These are phyloP conservation scores for Archaeoteleia sp. DNA, from an alignment of 2,888 invertebrate genomes.

Conservation along the genomic window DNA sequence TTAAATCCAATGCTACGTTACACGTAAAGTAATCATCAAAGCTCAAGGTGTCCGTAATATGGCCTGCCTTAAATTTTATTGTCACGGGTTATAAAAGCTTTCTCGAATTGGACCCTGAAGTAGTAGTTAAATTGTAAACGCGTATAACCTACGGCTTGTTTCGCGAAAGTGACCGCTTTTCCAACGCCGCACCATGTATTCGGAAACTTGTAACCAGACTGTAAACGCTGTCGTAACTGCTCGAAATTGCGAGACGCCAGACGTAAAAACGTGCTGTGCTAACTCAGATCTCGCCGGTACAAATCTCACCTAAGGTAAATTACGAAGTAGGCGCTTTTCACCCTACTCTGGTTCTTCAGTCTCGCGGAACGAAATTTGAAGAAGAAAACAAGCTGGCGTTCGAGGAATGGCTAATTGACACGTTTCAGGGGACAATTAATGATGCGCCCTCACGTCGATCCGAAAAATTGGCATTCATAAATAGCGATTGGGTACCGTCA, in stretches of 20 bases:
- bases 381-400: constrained; percentile 28
- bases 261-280: constrained; percentile 30
- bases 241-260: constrained; percentile 58
- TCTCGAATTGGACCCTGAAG: no score
- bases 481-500: no score
- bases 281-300: constrained; percentile 18
- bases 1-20: no score
- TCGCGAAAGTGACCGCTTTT: no score
- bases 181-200: constrained; percentile 15
- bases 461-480: no score
- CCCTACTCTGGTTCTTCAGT: constrained; percentile 1
- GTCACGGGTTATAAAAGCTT: no score
- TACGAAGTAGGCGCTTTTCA: constrained; percentile 25
- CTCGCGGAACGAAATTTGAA: constrained; percentile 16
- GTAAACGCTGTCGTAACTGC: constrained; percentile 62
- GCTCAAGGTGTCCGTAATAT: no score
- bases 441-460: constrained; percentile 32
- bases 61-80: no score
- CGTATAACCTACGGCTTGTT: no score
- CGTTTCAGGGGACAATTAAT: constrained; percentile 51
- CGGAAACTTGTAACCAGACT: constrained; percentile 53
- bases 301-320: constrained; percentile 46
- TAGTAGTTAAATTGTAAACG: no score
- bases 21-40: no score
- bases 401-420: constrained; percentile 49